phyloP scores from a whole-genome alignment of 30 jellyfish, hydroid and myxozoan species.

The Aurelia coerulea region DNA sequence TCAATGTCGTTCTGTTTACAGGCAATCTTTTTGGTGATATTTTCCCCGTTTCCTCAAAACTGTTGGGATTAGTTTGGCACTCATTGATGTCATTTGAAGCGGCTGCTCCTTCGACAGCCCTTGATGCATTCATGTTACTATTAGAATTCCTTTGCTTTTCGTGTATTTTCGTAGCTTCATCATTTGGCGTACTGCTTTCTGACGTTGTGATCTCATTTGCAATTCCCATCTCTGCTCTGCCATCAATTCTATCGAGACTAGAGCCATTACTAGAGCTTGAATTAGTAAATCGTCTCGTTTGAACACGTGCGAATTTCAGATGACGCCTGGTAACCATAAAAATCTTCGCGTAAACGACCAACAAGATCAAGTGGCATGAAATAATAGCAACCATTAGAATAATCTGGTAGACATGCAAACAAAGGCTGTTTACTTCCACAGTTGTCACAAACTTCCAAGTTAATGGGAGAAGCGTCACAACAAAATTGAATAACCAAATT shows the following conservation, averaged over 20 bases:
- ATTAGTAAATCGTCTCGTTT: no score
- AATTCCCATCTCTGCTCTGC: neutral
- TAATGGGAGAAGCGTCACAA: conserved; percentile 50
- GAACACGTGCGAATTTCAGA: neutral
- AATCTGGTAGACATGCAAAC: conserved; percentile 39
- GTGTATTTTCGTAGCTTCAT: no score
- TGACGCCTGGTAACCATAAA: conserved; percentile 48
- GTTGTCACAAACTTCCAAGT: conserved; percentile 37
- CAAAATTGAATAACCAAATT: conserved; percentile 29
- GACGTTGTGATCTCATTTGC: no score
- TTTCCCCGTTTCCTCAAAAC: no score
- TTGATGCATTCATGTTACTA: no score
- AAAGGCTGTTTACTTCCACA: neutral
- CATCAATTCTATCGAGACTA: neutral
- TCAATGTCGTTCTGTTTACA: neutral
- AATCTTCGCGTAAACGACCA: conserved; percentile 39
- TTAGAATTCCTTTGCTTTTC: no score
- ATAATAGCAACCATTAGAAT: conserved; percentile 18
- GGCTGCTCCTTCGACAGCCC: no score
- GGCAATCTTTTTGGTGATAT: no score
- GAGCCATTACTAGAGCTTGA: no score
- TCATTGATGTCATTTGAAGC: no score
- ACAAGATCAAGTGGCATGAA: conserved; percentile 4
- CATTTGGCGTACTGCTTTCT: no score
- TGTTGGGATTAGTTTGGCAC: no score